Conservation (phyloP, 1,140 invertebrate species). For the Uloborus diversus region DNA sequence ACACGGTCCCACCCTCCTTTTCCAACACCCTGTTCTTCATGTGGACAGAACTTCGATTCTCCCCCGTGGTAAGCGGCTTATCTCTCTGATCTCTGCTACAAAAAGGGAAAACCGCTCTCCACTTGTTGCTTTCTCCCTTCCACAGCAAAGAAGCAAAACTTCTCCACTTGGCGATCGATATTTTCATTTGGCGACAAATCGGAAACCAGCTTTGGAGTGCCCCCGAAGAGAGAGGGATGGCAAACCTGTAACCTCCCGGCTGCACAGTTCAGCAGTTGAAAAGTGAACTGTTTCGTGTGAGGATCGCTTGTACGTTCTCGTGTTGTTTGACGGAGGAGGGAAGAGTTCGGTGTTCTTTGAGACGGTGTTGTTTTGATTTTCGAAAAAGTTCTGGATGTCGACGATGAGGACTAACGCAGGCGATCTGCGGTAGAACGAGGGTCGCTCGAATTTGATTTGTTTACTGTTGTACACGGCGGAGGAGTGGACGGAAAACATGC, state of each 20-base stretch:
- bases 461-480: not conserved
- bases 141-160: too few relatives aligned
- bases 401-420: not conserved
- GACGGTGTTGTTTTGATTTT: not conserved
- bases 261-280: constrained; percentile 4
- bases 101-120: not conserved
- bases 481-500: constrained; percentile 26
- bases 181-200: constrained; percentile 4
- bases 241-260: constrained; percentile 42
- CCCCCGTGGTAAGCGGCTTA: too few relatives aligned
- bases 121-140: constrained; percentile 26
- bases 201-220: too few relatives aligned
- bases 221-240: not conserved
- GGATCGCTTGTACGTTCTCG: not conserved
- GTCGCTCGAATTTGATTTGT: not conserved
- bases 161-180: too few relatives aligned
- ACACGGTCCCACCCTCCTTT: too few relatives aligned
- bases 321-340: not conserved
- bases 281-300: not conserved
- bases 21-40: too few relatives aligned
- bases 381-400: not conserved
- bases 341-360: too few relatives aligned
- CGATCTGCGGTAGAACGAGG: not conserved
- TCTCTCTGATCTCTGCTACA: too few relatives aligned
- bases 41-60: too few relatives aligned